Evolutionary conservation across 2,113 vertebrate species (phyloP).

Genomic region (Pelusios castaneus): DNA sequence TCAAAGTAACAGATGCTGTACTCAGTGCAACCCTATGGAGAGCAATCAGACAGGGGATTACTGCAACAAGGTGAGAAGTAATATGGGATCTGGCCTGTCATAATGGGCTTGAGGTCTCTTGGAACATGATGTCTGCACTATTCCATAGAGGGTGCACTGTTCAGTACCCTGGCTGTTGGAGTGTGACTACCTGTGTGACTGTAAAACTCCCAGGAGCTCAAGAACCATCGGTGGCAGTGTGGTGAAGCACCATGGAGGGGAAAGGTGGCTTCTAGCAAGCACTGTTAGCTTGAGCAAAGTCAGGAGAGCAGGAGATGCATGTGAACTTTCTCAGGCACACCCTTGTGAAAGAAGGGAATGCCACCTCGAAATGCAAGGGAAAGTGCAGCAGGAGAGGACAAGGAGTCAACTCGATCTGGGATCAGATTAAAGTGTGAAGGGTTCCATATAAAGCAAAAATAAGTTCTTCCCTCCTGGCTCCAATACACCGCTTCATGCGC

Average conservation of each 20-base stretch:
- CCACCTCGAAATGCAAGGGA: background rate
- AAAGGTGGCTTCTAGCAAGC: background rate
- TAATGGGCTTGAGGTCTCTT: background rate
- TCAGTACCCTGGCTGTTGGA: background rate
- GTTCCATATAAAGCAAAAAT: background rate
- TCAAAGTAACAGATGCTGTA: slow-evolving; percentile 11
- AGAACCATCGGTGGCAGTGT: background rate
- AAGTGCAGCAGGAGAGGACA: background rate
- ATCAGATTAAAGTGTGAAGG: background rate
- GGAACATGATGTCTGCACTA: background rate
- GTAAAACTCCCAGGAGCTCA: background rate
- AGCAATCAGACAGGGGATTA: background rate
- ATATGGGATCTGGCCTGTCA: background rate
- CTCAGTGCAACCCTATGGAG: background rate
- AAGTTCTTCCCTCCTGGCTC: background rate
- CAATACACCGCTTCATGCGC: background rate
- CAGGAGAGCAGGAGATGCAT: background rate
- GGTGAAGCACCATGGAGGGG: accelerated
- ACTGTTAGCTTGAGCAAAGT: background rate
- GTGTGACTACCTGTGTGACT: background rate
- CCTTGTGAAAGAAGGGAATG: background rate
- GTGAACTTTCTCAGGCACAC: background rate
- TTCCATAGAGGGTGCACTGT: background rate
- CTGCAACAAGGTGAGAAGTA: background rate
- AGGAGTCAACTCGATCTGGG: too few relatives aligned